Base-by-base conservation (phyloP, 2,888 invertebrate species). In the Cephus pulcher region DNA sequence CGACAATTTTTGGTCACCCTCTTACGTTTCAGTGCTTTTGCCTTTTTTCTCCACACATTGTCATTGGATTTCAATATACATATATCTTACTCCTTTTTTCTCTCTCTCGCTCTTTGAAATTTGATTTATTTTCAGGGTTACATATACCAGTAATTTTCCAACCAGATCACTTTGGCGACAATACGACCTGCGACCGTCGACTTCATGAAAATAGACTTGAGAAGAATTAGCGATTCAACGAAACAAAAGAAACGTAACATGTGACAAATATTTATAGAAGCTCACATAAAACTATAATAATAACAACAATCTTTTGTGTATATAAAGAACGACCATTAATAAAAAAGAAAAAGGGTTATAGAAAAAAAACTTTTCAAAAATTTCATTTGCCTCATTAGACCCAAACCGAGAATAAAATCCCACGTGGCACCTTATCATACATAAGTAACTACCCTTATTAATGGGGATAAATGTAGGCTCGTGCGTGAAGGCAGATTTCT, bases 1-100 rank as follows among this genome's bases (percentile, higher is more conserved):
- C 86, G 87, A 85, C 86, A 83, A 89, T 88, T 89, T 89, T 88
- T 83, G 84, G 86, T 85, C 85, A 85, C 87, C 85, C 88, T 86
- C 87, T 79, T 76, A 76, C 74, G 74, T 73, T 76, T 33, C 76
- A 73, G 75, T 69, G 78, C 78, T 56, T 76, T 75, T 70, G 12
- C 30, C 35, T 30, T 23, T 23, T 56, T 56, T 2, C 15, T 23
- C 23, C 40, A 23, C 40, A 40, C 73, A 68, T 68, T 70, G 73
- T 40, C 33, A 71, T 33, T 30, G 32, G 12, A 11, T 70, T 40
- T 40, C 4, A 15, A 40, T 40, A 15, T 40, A 15, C 12, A 6
- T 15, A 6, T 15, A 15, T 15, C 15, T 15, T 40, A 40, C 40
- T 40, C 15, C 40, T 56, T 23, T 56, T 56, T 23, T 56, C 15